These are phyloP conservation scores for Marmota flaviventris DNA, from an alignment of 2,113 vertebrate genomes.

Conservation along the genomic window DNA sequence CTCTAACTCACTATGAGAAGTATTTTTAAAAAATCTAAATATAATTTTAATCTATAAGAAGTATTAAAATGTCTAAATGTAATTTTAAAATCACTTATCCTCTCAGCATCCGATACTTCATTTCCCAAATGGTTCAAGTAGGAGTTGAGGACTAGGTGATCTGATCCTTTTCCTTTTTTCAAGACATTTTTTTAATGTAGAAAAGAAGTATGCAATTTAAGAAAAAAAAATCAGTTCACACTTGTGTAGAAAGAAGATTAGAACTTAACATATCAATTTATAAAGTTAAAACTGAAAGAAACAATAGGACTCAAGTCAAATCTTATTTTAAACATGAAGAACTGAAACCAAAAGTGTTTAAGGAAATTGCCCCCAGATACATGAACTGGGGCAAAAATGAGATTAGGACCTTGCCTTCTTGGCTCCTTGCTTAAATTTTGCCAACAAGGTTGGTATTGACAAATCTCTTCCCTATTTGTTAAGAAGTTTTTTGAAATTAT, in stretches of 20 bases:
- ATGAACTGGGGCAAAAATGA: neutral
- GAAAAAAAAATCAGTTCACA: neutral
- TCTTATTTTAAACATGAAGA: neutral
- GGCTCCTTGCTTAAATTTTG: neutral
- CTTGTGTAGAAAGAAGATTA: neutral
- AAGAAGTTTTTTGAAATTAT: neutral
- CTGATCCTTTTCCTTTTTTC: neutral
- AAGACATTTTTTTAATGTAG: neutral
- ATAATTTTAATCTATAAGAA: neutral
- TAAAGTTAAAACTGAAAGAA: constrained; percentile 15
- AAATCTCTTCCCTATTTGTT: neutral
- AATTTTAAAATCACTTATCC: neutral
- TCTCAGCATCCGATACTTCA: neutral
- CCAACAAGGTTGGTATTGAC: neutral
- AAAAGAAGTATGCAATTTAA: neutral
- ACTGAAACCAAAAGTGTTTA: neutral
- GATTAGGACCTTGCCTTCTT: neutral
- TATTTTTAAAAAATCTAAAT: neutral
- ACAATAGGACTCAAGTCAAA: neutral
- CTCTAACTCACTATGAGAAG: neutral
- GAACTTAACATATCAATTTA: neutral
- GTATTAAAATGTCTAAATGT: neutral
- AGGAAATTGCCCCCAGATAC: neutral
- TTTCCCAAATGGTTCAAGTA: neutral
- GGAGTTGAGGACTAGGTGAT: neutral